Conservation (phyloP, 1,140 invertebrate species). For the Hyposmocoma kahamanoa region DNA sequence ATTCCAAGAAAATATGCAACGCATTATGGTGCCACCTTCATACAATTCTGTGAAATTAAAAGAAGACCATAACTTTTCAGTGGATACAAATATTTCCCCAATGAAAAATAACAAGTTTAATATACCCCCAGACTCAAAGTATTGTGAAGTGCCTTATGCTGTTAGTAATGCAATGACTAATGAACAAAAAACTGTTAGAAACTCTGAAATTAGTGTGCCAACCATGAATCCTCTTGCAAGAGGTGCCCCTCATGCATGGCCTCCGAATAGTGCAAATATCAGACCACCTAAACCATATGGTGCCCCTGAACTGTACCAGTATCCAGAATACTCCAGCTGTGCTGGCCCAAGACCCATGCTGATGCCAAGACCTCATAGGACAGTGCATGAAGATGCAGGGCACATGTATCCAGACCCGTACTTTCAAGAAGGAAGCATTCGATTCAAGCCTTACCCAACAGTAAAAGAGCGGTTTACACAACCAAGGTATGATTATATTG, state of each 20-base stretch:
- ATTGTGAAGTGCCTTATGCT: slow-evolving; percentile 68
- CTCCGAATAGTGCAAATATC: slow-evolving; percentile 33
- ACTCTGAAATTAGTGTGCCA: slow-evolving; percentile 38
- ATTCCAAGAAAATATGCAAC: slow-evolving; percentile 71
- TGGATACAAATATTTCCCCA: slow-evolving; percentile 21
- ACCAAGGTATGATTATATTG: slow-evolving; percentile 62
- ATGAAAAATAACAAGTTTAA: slow-evolving; percentile 47
- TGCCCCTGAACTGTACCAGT: slow-evolving; percentile 51
- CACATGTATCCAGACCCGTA: slow-evolving; percentile 46
- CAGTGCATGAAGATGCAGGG: slow-evolving; percentile 35
- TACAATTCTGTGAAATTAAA: slow-evolving; percentile 44
- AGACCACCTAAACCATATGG: slow-evolving; percentile 40
- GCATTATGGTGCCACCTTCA: slow-evolving; percentile 60
- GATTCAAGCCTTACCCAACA: slow-evolving; percentile 61
- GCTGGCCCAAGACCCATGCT: slow-evolving; percentile 36
- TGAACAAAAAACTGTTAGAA: slow-evolving; percentile 54
- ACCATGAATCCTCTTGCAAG: slow-evolving; percentile 38
- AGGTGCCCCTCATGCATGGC: slow-evolving; percentile 42
- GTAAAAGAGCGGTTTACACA: slow-evolving; percentile 50
- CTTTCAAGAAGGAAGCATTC: slow-evolving; percentile 49
- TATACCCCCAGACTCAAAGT: slow-evolving; percentile 47
- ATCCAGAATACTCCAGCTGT: slow-evolving; percentile 49
- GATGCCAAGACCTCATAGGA: slow-evolving; percentile 36
- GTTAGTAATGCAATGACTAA: slow-evolving; percentile 42
- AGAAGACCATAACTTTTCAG: slow-evolving; percentile 37